Evolutionary conservation across 1,140 invertebrate genomes (phyloP), one percentile per base, ranked within the genome.

Genomic region (Lordiphosa stackelbergi): DNA sequence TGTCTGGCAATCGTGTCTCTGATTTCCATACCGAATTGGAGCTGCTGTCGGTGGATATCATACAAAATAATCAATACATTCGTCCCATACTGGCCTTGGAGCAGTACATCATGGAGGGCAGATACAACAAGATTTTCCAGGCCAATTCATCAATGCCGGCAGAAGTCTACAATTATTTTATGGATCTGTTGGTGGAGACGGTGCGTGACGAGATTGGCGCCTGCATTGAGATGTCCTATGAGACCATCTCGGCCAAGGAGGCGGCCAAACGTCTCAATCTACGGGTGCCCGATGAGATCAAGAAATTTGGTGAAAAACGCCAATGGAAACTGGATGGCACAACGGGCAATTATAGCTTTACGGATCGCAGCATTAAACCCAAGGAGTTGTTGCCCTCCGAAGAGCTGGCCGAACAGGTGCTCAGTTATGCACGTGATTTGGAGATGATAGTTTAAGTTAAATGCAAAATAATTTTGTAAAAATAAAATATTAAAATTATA

Each of bases 11-110:
- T 88, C 90, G 96, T 85, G 95, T 99, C 0, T 98, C 97, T 2
- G 98, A 99, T 88, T 99, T 99, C 89, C 98, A 99, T 85, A 99
- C 97, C 5, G 97, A 99, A 88, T 88, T 99, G 51, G 98, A 99
- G 88, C 89, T 98, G 12, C 89, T 99, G n/a, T 95, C 97, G 4
- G 92, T 95, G 31, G 95, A 97, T 88, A 94, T 96, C 48, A 94
- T 99, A 73, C 94, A 98, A 86, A 93, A 92, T 31, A 98, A 99
- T 87, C 92, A 96, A 47, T 99, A 98, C 88, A 98, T 99, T 34
- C 92, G 93, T 64, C 97, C 98, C 88, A 97, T 98, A 0, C 90
- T 99, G 1, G 96, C 95, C 31, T 90, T 99, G 66, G 98, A 99
- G 85, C 98, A 99, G 85, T 99, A 97, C 89, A 90, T 99, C 38